Conservation (phyloP, 2,888 invertebrate species). For the Agriopis aurantiaria region DNA sequence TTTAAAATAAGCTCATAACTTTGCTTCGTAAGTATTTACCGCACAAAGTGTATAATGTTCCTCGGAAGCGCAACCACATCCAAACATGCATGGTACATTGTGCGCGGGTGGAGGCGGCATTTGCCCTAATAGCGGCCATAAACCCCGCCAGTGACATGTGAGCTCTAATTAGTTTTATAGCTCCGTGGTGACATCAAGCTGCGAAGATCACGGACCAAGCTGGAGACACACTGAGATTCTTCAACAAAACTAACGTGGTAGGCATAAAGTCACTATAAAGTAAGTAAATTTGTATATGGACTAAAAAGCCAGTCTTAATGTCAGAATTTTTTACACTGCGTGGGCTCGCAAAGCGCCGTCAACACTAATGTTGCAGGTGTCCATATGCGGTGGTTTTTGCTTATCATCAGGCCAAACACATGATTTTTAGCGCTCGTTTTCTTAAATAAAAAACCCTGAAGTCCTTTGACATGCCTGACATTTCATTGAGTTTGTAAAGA, state of each 20-base stretch:
- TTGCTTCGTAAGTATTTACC: background rate
- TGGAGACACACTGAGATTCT: constrained; percentile 8
- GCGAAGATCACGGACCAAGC: constrained; percentile 35
- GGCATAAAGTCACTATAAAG: too few species aligned
- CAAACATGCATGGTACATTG: constrained; percentile 28
- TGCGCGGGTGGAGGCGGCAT: constrained; percentile 39
- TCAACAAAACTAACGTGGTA: background rate
- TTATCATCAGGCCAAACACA: too few species aligned
- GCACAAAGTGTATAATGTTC: background rate
- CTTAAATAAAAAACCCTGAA: too few species aligned
- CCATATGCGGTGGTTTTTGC: too few species aligned
- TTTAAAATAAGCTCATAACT: too few species aligned
- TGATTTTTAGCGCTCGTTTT: too few species aligned
- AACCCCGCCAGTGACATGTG: constrained; percentile 40
- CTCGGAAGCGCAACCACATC: background rate
- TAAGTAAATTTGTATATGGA: background rate
- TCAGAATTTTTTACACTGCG: too few species aligned
- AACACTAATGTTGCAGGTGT: too few species aligned
- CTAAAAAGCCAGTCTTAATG: too few species aligned
- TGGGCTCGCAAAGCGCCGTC: too few species aligned
- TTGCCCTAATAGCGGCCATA: constrained; percentile 38
- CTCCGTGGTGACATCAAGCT: constrained; percentile 44
- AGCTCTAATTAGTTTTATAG: constrained; percentile 49
- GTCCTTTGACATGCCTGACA: too few species aligned
- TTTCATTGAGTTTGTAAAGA: too few species aligned